Conservation (phyloP, 2,888 invertebrate genomes). For the Clunio marinus region DNA sequence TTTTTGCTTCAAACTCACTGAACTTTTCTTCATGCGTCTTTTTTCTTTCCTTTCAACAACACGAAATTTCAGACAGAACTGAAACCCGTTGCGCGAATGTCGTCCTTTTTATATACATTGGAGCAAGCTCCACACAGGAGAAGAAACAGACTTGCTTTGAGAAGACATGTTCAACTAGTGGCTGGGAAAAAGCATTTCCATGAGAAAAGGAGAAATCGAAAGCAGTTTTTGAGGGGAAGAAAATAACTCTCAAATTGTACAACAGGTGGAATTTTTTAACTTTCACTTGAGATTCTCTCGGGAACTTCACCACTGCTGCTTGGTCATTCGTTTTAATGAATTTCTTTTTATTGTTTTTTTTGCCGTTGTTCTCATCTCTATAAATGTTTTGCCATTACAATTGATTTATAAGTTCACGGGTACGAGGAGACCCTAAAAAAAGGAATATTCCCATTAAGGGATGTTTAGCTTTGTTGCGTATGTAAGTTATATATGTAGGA, state of each 20-base stretch:
- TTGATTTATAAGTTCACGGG: slow-evolving; percentile 6
- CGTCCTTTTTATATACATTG: slow-evolving; percentile 28
- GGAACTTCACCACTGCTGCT: neutral
- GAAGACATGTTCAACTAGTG: slow-evolving; percentile 27
- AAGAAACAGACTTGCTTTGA: neutral
- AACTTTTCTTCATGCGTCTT: neutral
- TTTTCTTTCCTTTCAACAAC: neutral
- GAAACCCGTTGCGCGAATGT: slow-evolving; percentile 21
- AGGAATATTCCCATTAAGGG: no score
- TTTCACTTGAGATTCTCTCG: neutral
- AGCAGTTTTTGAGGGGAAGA: neutral
- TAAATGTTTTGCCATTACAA: neutral
- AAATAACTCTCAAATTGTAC: neutral
- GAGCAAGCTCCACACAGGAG: neutral
- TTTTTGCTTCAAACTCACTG: neutral
- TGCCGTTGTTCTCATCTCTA: neutral
- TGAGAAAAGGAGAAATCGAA: neutral
- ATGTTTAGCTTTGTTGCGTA: no score
- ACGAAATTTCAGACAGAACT: slow-evolving; percentile 23
- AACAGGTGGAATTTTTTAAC: slow-evolving; percentile 25
- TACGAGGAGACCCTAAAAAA: no score
- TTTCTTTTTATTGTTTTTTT: slow-evolving; percentile 13
- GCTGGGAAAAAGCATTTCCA: slow-evolving; percentile 14
- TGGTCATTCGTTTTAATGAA: slow-evolving; percentile 9
- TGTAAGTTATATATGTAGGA: no score